Evolutionary conservation across 2,797 vertebrate genomes (phyloP), one percentile per base, ranked within the genome.

Genomic region (Danio jaintianensis): DNA sequence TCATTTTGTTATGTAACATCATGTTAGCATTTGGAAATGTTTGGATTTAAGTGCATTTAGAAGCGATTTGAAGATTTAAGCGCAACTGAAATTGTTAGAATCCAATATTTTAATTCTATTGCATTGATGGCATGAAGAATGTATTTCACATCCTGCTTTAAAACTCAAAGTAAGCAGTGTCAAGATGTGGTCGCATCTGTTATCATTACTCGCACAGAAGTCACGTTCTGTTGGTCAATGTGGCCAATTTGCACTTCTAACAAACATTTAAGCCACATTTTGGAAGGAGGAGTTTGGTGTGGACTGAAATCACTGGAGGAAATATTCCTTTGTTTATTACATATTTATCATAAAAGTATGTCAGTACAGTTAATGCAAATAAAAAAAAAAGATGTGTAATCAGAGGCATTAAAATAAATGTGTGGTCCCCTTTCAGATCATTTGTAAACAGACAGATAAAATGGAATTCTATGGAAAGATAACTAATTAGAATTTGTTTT

Each of bases 1-100:
- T 58, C 0, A 38, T 75, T 22, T 48, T 64, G 62, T 48, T 73
- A 70, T 66, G 45, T 69, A 59, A 69, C 22, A 15, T 62, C 45
- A 22, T 48, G 22, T 10, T n/a, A 56, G 5, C 11, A 36, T 20
- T 48, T 45, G 47, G 16, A 20, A 45, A 77, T 67, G n/a, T 36
- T 43, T 68, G 59, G 42, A 42, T 36, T 63, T 43, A 38, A 53
- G 42, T 40, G 42, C 63, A 58, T 38, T 47, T 68, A 56, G 16
- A 47, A 47, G 15, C 0, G 0, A 70, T 70, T 48, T 48, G 22
- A 29, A 67, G 4, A 47, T 22, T 18, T 15, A 6, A 22, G 13
- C 16, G 53, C 69, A 58, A 40, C 1, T 53, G 15, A 50, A 75
- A 42, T 5, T 15, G n/a, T 38, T 61, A 11, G 20, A 42, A 42